phyloP scores from a whole-genome alignment of 2,113 vertebrate genomes.

The Ovibos moschatus region DNA sequence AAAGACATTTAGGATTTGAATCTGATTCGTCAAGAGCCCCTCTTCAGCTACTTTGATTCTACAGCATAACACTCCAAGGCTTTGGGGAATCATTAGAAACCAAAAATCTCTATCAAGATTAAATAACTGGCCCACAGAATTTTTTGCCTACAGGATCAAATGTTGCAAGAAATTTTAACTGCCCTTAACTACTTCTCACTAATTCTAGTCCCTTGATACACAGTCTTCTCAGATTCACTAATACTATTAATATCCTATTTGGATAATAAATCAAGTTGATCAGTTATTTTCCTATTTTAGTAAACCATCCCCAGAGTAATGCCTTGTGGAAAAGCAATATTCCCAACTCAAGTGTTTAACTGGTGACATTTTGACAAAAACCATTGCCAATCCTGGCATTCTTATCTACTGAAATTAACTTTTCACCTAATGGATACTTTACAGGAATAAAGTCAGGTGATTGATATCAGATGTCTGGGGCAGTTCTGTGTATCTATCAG shows the following conservation, averaged over 20 bases:
- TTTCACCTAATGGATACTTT: background rate
- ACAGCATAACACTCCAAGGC: background rate
- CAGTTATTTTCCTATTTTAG: background rate
- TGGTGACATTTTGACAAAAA: background rate
- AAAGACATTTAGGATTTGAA: background rate
- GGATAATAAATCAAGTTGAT: background rate
- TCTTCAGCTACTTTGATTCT: background rate
- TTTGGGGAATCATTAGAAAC: background rate
- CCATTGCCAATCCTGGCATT: background rate
- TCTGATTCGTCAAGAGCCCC: background rate
- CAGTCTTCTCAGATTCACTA: background rate
- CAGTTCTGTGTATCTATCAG: background rate
- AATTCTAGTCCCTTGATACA: background rate
- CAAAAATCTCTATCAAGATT: background rate
- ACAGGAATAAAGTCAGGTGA: background rate
- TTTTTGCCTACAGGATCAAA: background rate
- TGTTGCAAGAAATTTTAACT: background rate
- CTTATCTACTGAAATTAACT: background rate
- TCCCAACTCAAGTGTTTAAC: background rate
- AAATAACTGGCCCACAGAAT: background rate
- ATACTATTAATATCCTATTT: background rate
- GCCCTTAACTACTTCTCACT: background rate
- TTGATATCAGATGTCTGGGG: background rate
- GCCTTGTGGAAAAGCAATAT: background rate
- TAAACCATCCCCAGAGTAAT: background rate